Evolutionary conservation across 1,140 invertebrate species (phyloP), one percentile per base, ranked within the genome.

Genomic region (Lanistes nyassanus): DNA sequence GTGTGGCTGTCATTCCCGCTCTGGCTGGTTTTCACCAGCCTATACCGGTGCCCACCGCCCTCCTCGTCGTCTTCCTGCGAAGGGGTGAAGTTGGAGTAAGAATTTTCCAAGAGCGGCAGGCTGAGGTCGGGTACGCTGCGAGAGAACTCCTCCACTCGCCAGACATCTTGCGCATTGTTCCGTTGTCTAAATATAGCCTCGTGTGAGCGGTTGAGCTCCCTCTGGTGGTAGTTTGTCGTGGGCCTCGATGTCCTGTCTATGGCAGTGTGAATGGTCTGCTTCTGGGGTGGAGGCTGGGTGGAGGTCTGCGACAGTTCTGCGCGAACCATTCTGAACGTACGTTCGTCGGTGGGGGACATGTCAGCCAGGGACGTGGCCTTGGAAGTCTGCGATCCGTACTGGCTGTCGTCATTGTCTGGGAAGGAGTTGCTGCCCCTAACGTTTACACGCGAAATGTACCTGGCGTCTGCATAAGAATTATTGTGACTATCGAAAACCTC

Each of bases 331-430:
- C 58, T 69, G 62, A 71, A 76, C 21, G 62, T 58, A 31, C 31
- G 75, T 31, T 60, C 69, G 42, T 76, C 75, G 21, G 53, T 71
- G 13, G 75, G 75, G 0, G 75, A 71, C 23, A 42, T 55, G 47
- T 66, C 73, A 16, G 47, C 75, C 9, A 26, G 67, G 7, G 75
- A 76, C 2, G 75, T 76, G 3, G 67, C 62, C 55, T 70, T 76
- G 9, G 75, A 76, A 16, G 75, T 70, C 47, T 76, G 66, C 6
- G 75, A 76, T 21, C 75, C 75, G 56, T 77, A 77, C 64, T 58
- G 64, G 55, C 76, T 77, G 56, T 77, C 76, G 5, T 56, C 76
- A 19, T 56, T 31, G 5, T 77, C 76, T 2, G 53, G 37, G 31
- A 53, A 58, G 9, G 74, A 67, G 13, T 36, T 75, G 9, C 11